A percentile compares a stretch with the other conserved stretches of the same genome.
Evolutionary conservation across 2,113 vertebrate species (phyloP).

Genomic region (Eclectus roratus): DNA sequence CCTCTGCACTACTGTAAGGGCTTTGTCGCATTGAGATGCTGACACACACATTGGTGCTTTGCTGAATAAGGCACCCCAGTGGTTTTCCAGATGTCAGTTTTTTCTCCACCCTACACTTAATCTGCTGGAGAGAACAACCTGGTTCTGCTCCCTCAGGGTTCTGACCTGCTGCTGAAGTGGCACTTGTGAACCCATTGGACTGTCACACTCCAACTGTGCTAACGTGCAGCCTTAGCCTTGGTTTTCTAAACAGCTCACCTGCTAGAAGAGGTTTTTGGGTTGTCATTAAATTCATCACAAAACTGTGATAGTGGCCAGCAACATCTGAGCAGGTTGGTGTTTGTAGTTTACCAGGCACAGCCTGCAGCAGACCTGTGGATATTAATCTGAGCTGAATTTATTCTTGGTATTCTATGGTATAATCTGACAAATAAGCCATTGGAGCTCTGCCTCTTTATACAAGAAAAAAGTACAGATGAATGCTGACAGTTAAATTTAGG

Average conservation of each 20-base stretch:
- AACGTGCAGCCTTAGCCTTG: not conserved
- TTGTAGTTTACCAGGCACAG: not conserved
- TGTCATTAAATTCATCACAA: not conserved
- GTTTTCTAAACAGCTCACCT: not conserved
- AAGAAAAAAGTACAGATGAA: not conserved
- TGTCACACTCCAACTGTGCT: rapidly evolving
- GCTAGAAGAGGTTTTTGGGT: not conserved
- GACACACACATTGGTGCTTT: not conserved
- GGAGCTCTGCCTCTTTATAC: not conserved
- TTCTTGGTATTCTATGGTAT: not conserved
- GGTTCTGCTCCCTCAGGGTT: not conserved
- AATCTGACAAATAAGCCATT: not conserved
- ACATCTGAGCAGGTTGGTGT: not conserved
- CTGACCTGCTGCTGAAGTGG: not conserved
- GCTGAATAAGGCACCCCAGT: not conserved
- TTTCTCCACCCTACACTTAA: not conserved
- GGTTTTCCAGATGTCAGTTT: not conserved
- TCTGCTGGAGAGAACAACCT: not conserved
- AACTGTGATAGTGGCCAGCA: not conserved
- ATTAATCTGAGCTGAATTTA: not conserved
- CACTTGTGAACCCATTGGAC: not conserved
- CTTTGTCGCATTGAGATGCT: not conserved
- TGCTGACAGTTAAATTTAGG: not conserved
- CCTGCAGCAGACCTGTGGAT: not conserved
- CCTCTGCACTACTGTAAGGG: not conserved